Percentiles rank a stretch among this genome's conserved stretches.
These are phyloP conservation scores for Labeo catla DNA, from an alignment of 2,113 vertebrate genomes.

Conservation along the genomic window DNA sequence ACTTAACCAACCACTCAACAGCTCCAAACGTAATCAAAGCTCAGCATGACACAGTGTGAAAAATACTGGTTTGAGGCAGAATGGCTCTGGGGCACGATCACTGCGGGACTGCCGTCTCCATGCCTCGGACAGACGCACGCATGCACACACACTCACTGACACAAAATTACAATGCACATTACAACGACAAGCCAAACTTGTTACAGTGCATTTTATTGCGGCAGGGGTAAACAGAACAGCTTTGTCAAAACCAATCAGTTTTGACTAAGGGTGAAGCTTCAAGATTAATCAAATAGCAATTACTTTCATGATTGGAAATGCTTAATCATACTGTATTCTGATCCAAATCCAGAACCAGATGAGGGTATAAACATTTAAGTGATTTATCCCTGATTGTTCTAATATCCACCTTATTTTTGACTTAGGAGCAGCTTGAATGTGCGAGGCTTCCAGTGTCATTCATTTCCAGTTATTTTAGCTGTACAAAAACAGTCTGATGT, in stretches of 20 bases:
- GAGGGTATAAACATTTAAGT: neutral
- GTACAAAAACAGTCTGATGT: neutral
- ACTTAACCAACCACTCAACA: conserved; percentile 2
- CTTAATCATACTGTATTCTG: neutral
- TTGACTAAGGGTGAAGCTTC: neutral
- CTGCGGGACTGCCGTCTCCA: conserved; percentile 11
- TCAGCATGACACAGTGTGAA: conserved; percentile 1
- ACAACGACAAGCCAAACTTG: conserved; percentile 47
- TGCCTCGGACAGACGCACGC: conserved; percentile 19
- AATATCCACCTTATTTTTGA: neutral
- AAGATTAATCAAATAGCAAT: neutral
- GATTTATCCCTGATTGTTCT: neutral
- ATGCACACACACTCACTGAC: conserved; percentile 22
- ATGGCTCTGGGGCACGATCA: neutral
- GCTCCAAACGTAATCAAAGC: conserved; percentile 13
- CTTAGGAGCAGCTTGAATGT: neutral
- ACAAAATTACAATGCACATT: conserved; percentile 32
- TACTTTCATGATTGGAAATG: neutral
- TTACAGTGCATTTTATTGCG: conserved; percentile 24
- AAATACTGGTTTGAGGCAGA: neutral
- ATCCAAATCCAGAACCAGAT: neutral
- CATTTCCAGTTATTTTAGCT: neutral
- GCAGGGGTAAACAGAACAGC: neutral
- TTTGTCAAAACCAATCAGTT: neutral
- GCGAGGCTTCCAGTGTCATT: neutral